Conservation (phyloP, 2,888 invertebrate species). For the Cepaea hortensis region DNA sequence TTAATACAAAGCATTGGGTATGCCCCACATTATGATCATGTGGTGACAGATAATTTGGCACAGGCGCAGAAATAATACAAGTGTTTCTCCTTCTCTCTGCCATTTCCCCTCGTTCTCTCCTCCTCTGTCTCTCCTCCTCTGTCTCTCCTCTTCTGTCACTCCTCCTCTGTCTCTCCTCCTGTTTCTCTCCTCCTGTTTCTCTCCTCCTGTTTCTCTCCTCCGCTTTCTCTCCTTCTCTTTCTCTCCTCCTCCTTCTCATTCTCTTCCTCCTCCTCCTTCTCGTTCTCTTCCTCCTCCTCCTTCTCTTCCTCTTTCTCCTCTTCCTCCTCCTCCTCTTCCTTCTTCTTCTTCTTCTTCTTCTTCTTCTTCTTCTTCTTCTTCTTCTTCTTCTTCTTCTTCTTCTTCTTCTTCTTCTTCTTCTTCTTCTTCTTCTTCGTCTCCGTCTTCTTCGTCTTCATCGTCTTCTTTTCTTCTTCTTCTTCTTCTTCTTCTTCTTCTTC, state of each 20-base stretch:
- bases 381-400: not conserved
- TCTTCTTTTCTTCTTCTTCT: conserved; percentile 1
- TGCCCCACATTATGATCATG: too few species aligned
- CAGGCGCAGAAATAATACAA: too few species aligned
- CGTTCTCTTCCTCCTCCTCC: too few species aligned
- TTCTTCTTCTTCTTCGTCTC: not conserved
- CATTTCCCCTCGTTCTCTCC: too few species aligned
- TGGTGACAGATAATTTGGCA: too few species aligned
- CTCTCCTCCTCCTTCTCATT: conserved; percentile 11
- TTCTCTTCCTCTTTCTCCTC: not conserved
- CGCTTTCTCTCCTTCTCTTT: conserved; percentile 28
- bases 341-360: not conserved
- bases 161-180: not conserved
- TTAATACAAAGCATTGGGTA: too few species aligned
- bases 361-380: not conserved
- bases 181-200: not conserved
- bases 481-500: not conserved
- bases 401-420: not conserved
- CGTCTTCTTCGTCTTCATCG: conserved; percentile 5
- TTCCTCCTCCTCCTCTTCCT: conserved; percentile 21
- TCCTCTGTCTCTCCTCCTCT: not conserved
- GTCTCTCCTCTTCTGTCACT: not conserved
- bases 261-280: not conserved
- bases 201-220: not conserved
- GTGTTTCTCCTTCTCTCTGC: too few species aligned